Conservation (phyloP, 1,140 invertebrate genomes). For the Philaenus spumarius region DNA sequence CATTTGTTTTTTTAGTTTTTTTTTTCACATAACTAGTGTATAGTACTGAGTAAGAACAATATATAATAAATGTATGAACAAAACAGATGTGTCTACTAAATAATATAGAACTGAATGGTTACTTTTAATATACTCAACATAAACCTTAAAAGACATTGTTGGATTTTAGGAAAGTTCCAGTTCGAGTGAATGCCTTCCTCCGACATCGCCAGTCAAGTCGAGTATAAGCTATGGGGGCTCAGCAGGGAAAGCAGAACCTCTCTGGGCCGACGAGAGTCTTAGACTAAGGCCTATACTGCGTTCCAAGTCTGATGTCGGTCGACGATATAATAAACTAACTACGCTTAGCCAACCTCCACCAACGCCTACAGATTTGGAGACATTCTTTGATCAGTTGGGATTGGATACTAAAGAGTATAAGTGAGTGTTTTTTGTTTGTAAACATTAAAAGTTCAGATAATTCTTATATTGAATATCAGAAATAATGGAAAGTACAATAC, state of each 20-base stretch:
- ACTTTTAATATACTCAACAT: too few relatives aligned
- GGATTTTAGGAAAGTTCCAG: not conserved
- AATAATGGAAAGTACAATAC: not conserved
- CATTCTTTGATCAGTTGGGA: conserved; percentile 84
- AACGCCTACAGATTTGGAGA: conserved; percentile 55
- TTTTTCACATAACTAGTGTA: too few relatives aligned
- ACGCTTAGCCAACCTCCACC: conserved; percentile 35
- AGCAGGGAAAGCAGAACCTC: not conserved
- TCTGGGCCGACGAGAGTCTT: not conserved
- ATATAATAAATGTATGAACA: too few relatives aligned
- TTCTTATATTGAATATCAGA: not conserved
- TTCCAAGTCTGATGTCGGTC: conserved; percentile 76
- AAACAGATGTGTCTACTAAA: too few relatives aligned
- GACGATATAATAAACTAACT: conserved; percentile 40
- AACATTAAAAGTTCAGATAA: not conserved
- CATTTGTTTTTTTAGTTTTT: too few relatives aligned
- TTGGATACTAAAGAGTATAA: conserved; percentile 61
- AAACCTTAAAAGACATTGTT: not conserved
- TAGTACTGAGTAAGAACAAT: too few relatives aligned
- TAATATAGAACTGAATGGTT: too few relatives aligned
- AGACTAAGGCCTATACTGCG: conserved; percentile 58
- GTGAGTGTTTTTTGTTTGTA: conserved; percentile 15
- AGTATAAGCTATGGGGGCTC: conserved; percentile 12
- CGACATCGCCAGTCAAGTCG: conserved; percentile 14
- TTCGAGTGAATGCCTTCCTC: not conserved